Evolutionary conservation across 2,797 vertebrate species (phyloP), one percentile per base, ranked within the genome.

Genomic region (Pelochelys cantorii): DNA sequence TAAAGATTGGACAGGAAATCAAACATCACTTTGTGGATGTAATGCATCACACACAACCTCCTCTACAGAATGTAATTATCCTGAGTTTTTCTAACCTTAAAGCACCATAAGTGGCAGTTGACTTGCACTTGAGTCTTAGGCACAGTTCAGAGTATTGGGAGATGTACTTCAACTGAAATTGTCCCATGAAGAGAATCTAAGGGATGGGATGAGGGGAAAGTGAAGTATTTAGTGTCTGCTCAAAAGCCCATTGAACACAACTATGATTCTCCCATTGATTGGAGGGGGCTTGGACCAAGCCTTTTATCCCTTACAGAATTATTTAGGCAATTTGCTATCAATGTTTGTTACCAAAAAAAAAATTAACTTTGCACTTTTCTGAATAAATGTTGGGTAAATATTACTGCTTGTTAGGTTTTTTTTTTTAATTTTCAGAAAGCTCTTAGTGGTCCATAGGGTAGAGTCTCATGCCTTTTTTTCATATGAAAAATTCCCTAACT

Each of bases 121-220:
- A 3, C 31, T 87, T 37, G 34, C 57, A 83, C n/a, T n/a, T 84
- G 83, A 81, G 89, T 27, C 60, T 20, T 13, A 86, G 60, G 57
- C 92, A 79, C 77, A 75, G 85, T n/a, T 81, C 83, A 89, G 11
- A 95, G 55, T 56, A 23, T 34, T 77, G 71, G 57, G 83, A 92
- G 57, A 89, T 87, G 87, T 77, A 59, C 48, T 86, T 94, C 10
- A 65, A 37, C 5, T 83, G 59, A 94, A 93, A 94, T 81, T 94
- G 34, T 8, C 94, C 79, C 74, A 54, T 86, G 60, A 88, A 34
- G 94, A 92, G 74, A 81, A 83, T 0, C 48, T 60, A 91, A 54
- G 77, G 27, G 74, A 60, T 81, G 90, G 74, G 71, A 90, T 91
- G 37, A 87, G 82, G 31, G n/a, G 11, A 81, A 77, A 94, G 87